phyloP scores from a whole-genome alignment of 2,797 vertebrate species.

The Rhynchotus rufescens region DNA sequence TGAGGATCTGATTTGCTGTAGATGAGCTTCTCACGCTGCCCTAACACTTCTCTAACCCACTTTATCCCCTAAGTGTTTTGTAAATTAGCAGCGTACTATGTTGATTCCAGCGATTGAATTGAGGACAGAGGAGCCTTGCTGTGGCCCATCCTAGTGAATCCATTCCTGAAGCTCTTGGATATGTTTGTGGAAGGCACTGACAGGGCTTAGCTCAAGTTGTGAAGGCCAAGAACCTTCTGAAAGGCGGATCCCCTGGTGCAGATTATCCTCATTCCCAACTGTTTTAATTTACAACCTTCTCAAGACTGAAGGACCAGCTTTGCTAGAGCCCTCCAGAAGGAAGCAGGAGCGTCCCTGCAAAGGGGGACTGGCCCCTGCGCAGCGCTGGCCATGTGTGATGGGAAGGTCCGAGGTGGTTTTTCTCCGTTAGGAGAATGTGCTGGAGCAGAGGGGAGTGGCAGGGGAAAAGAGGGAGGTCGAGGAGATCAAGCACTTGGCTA shows the following conservation, averaged over 20 bases:
- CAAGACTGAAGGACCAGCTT: background rate
- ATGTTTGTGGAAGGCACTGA: background rate
- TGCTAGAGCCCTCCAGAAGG: background rate
- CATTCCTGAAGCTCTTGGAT: background rate
- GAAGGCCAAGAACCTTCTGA: background rate
- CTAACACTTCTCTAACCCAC: background rate
- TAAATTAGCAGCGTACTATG: background rate
- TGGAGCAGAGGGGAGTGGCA: background rate
- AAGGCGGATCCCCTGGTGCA: background rate
- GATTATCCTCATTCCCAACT: background rate
- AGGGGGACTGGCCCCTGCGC: background rate
- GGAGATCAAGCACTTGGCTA: background rate
- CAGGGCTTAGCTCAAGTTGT: background rate
- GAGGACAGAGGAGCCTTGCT: no score
- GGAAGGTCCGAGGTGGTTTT: background rate
- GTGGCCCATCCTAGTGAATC: background rate
- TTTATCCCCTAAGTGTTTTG: background rate
- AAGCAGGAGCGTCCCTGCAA: background rate
- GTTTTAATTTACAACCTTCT: background rate
- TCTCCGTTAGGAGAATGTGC: background rate
- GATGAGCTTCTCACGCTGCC: background rate
- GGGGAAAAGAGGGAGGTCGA: background rate
- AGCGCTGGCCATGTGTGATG: background rate
- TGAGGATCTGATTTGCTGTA: background rate
- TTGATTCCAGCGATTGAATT: background rate